Percentiles rank a stretch among this genome's conserved stretches.
Conservation (phyloP, 1,140 invertebrate species). For the Episyrphus balteatus region DNA sequence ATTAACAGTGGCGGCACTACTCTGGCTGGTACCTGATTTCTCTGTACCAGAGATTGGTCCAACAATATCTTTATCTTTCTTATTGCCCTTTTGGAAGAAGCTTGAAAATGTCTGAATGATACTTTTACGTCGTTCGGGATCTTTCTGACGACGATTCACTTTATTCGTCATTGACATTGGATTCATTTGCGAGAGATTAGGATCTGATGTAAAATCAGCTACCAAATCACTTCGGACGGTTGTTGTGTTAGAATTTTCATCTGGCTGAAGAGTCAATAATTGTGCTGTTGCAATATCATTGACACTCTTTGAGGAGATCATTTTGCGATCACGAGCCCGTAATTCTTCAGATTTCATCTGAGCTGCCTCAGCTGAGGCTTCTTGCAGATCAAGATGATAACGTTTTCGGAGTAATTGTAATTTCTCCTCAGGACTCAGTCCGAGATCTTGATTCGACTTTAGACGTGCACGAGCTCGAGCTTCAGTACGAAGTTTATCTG, state of each 20-base stretch:
- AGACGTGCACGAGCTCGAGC: constrained; percentile 55
- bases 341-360: constrained; percentile 10
- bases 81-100: constrained; percentile 54
- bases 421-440: constrained; percentile 60
- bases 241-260: constrained; percentile 2
- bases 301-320: constrained; percentile 35
- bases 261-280: neutral
- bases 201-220: constrained; percentile 43
- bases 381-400: constrained; percentile 22
- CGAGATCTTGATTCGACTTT: constrained; percentile 60
- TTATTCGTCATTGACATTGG: constrained; percentile 26
- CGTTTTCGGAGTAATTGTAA: constrained; percentile 40
- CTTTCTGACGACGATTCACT: constrained; percentile 43
- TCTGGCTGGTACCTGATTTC: constrained; percentile 29
- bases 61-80: constrained; percentile 16
- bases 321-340: constrained; percentile 24
- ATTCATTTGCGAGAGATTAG: constrained; percentile 41
- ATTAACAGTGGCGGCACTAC: constrained; percentile 23
- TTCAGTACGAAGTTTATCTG: constrained; percentile 52
- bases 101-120: constrained; percentile 75
- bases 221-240: neutral
- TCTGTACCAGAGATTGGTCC: constrained; percentile 27
- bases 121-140: constrained; percentile 63
- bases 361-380: constrained; percentile 5
- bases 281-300: constrained; percentile 30